Conservation (phyloP, 2,888 invertebrate species). For the Camptogramma bilineatum region DNA sequence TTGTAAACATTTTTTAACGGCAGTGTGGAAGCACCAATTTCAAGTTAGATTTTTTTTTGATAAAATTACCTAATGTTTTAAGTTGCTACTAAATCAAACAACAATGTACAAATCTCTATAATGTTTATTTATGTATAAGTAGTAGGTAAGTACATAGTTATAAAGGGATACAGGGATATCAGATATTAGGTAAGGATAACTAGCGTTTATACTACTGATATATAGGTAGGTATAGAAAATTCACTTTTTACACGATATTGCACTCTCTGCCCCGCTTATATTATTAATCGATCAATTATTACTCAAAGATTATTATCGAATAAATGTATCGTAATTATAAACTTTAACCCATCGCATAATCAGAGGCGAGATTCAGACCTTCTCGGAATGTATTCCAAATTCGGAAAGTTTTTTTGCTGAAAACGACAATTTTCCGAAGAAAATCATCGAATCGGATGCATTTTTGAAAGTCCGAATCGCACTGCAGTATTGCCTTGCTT, state of each 20-base stretch:
- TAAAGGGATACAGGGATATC: constrained; percentile 61
- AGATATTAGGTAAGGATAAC: constrained; percentile 57
- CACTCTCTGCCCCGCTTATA: constrained; percentile 47
- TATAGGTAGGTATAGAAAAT: constrained; percentile 41
- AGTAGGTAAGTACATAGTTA: constrained; percentile 64
- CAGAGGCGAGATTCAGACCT: no score
- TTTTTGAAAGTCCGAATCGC: no score
- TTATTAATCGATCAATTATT: constrained; percentile 26
- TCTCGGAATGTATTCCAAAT: no score
- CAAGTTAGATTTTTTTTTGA: no score
- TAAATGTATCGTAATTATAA: not conserved
- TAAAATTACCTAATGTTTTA: no score
- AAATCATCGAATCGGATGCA: no score
- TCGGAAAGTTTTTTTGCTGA: no score
- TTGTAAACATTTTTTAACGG: no score
- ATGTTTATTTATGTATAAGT: constrained; percentile 71
- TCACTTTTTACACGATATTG: constrained; percentile 48
- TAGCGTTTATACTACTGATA: constrained; percentile 71
- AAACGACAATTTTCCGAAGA: no score
- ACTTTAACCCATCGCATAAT: no score
- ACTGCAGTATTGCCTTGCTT: no score
- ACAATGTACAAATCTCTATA: constrained; percentile 71
- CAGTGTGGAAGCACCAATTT: no score
- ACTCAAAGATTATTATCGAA: not conserved
- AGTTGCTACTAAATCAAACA: constrained; percentile 59